Percentiles rank a stretch among this genome's conserved stretches.
phyloP scores from a whole-genome alignment of 2,888 invertebrate genomes.

The Volucella inanis region DNA sequence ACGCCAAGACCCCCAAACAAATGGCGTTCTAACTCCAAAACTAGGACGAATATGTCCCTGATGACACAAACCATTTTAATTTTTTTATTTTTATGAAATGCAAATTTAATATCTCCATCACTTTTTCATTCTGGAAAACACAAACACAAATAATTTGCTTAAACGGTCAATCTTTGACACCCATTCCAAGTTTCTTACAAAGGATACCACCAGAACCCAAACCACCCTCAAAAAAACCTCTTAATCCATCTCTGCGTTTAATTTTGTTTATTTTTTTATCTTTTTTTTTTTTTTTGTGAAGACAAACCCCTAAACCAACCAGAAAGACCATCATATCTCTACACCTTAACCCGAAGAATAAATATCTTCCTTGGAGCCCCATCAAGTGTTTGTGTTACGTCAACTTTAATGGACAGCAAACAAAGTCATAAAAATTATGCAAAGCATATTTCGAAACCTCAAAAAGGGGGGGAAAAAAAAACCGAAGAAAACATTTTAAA shows the following conservation, averaged over 20 bases:
- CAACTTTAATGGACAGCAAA: constrained; percentile 68
- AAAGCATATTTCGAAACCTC: constrained; percentile 52
- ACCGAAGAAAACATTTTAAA: constrained; percentile 3
- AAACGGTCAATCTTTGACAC: constrained; percentile 9
- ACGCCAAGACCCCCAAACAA: too few relatives aligned
- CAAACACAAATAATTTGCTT: constrained; percentile 9
- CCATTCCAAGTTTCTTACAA: background rate
- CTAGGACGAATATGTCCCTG: too few relatives aligned
- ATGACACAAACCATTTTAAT: too few relatives aligned
- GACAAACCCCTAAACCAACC: background rate
- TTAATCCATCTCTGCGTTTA: too few relatives aligned
- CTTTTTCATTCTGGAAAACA: background rate
- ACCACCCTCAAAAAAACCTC: too few relatives aligned
- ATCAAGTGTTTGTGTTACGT: constrained; percentile 50
- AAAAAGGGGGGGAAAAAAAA: background rate
- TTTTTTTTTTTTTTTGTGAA: too few relatives aligned
- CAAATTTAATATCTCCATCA: too few relatives aligned
- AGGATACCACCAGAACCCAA: too few relatives aligned
- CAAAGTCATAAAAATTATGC: constrained; percentile 68
- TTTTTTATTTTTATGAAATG: too few relatives aligned
- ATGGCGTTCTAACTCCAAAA: too few relatives aligned
- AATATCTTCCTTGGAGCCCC: constrained; percentile 24
- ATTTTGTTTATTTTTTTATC: too few relatives aligned
- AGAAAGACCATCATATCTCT: background rate
- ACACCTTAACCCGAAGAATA: constrained; percentile 27